A percentile compares a stretch with the other conserved stretches of the same genome.
Conservation (phyloP, 2,113 vertebrate genomes). For the Leptobrachium leishanense region DNA sequence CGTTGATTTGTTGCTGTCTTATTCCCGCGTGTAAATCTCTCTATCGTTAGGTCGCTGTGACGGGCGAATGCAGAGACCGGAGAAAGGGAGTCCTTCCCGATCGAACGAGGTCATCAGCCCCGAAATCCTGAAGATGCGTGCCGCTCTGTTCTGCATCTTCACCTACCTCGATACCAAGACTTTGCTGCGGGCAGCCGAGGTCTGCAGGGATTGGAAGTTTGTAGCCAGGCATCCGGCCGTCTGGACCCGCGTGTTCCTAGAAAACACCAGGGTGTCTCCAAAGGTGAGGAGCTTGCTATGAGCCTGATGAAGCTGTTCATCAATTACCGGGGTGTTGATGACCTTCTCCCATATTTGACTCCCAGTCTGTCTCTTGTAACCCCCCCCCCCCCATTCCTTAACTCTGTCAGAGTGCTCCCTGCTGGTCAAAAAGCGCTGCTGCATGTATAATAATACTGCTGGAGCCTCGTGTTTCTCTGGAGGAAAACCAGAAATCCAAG, state of each 20-base stretch:
- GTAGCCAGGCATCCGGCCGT: conserved; percentile 94
- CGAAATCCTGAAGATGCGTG: conserved; percentile 94
- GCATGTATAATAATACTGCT: no score
- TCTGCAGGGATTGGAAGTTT: conserved; percentile 94
- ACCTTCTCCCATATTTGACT: neutral
- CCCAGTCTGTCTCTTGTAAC: neutral
- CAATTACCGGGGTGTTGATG: no score
- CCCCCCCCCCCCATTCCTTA: neutral
- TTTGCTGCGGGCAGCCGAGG: conserved; percentile 84
- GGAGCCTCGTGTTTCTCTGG: no score
- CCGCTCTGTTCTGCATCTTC: conserved; percentile 96
- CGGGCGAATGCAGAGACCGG: conserved; percentile 66
- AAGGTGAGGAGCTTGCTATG: conserved; percentile 69
- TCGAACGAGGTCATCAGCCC: conserved; percentile 95
- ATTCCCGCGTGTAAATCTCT: no score
- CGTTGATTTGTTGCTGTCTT: no score
- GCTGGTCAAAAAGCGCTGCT: no score
- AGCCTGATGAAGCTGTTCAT: no score
- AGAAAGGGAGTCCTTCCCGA: conserved; percentile 82
- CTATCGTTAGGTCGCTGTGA: conserved; percentile 28
- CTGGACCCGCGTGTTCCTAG: conserved; percentile 93
- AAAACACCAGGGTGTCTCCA: conserved; percentile 92
- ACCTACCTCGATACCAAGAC: conserved; percentile 96
- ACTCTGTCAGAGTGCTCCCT: neutral
- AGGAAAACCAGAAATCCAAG: no score